Percentiles rank a stretch among this genome's conserved stretches.
These are phyloP conservation scores for Pluvianellus socialis DNA, from an alignment of 2,113 vertebrate genomes.

Conservation along the genomic window DNA sequence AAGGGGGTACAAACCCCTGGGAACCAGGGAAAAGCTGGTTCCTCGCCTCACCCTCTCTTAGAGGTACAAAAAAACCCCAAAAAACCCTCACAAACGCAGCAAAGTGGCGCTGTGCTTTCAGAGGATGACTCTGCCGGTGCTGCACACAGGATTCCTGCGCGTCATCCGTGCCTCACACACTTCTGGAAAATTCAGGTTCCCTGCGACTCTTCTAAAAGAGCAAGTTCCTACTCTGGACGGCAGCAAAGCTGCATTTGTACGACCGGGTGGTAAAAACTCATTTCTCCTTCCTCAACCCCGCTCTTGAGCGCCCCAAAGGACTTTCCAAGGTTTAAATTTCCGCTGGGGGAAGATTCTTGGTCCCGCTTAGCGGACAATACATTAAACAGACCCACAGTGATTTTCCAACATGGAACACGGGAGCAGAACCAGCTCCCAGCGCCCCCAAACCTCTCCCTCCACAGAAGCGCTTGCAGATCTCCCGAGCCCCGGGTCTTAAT, in stretches of 20 bases:
- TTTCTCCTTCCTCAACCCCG: neutral
- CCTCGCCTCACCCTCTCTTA: neutral
- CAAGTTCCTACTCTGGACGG: neutral
- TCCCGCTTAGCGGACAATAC: neutral
- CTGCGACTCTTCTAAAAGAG: neutral
- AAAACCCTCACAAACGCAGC: neutral
- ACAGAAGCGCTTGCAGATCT: rapidly evolving
- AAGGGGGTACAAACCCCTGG: neutral
- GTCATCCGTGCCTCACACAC: rapidly evolving
- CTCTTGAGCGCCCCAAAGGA: neutral
- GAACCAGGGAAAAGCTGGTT: neutral
- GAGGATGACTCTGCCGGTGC: neutral
- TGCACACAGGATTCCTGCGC: neutral
- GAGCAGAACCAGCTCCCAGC: neutral
- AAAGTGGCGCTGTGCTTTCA: rapidly evolving
- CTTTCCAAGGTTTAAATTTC: neutral
- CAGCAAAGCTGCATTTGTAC: neutral
- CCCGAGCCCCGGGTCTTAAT: neutral
- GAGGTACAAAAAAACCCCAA: neutral
- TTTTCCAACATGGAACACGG: rapidly evolving
- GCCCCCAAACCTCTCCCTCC: neutral
- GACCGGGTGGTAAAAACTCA: rapidly evolving
- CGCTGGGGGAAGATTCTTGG: neutral
- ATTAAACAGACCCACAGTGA: neutral
- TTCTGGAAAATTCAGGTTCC: neutral